Evolutionary conservation across 1,140 invertebrate genomes (phyloP).

Genomic region (Wiebesia pumilae): DNA sequence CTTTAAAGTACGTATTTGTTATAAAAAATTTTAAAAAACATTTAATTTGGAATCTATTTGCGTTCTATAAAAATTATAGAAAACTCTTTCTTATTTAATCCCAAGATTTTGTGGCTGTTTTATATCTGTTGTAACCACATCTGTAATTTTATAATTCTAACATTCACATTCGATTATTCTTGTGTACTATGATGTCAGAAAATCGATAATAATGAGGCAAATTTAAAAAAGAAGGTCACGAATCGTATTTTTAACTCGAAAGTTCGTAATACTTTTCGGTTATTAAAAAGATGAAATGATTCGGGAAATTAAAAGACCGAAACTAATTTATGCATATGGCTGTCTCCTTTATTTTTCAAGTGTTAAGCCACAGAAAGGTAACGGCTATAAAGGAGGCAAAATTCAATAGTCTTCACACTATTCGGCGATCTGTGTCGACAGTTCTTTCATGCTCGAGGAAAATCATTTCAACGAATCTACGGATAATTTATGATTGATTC

Average conservation of each 20-base stretch:
- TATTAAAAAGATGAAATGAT: not conserved
- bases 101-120: too few relatives aligned
- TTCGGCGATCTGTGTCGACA: not conserved
- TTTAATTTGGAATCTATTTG: too few relatives aligned
- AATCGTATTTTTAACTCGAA: too few relatives aligned
- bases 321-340: not conserved
- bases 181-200: too few relatives aligned
- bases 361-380: not conserved
- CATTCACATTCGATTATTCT: too few relatives aligned
- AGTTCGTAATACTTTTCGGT: not conserved
- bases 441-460: not conserved
- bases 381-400: not conserved
- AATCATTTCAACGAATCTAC: not conserved
- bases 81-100: too few relatives aligned
- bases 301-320: not conserved
- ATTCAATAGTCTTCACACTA: constrained; percentile 18
- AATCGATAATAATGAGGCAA: too few relatives aligned
- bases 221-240: not conserved
- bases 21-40: too few relatives aligned
- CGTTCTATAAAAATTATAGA: too few relatives aligned
- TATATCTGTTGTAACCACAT: too few relatives aligned
- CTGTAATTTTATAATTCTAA: too few relatives aligned
- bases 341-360: not conserved
- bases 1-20: too few relatives aligned
- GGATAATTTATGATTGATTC: not conserved